Evolutionary conservation across 2,797 vertebrate species (phyloP), one percentile per base, ranked within the genome.

Genomic region (Garrulus glandarius): DNA sequence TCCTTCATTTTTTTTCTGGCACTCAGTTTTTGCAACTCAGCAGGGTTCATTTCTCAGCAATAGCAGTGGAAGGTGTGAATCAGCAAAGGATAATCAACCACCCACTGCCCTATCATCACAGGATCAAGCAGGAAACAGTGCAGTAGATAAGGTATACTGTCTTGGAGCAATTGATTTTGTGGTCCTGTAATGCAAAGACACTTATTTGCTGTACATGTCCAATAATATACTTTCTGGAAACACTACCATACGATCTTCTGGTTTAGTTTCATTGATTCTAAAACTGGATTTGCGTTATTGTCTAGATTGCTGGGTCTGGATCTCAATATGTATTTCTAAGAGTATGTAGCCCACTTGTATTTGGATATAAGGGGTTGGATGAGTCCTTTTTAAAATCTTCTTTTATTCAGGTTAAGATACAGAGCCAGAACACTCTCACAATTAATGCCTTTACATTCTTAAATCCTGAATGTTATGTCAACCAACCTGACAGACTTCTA

Each of bases 1-100:
- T 44, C 50, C 46, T 24, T 82, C 5, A 2, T 76, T 77, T 56
- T 60, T 60, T 52, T 34, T 44, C 43, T 75, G 49, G 10, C 34
- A 64, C 13, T 44, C 30, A 71, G 17, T 84, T 52, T 52, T 60
- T 87, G 34, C 20, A 21, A n/a, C 21, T 14, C 43, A 59, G 44
- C 47, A 65, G 39, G 4, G 27, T 44, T 74, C 15, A 61, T 80
- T 87, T 79, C 46, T 65, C 53, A 80, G 24, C 59, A 75, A 44
- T 9, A 67, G 29, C 41, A 68, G 67, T 24, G 55, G 32, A 87
- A 84, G 23, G 10, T 64, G 24, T 68, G 61, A 78, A 89, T 72
- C 9, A 7, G 21, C 0, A 0, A 34, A 13, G 21, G 8, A 11
- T n/a, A 50, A 67, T 59, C 43, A 75, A 24, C 27, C 37, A 39